Percentiles rank a stretch among this genome's conserved stretches.
These are phyloP conservation scores for Trichechus manatus DNA, from an alignment of 2,113 vertebrate species.

Conservation along the genomic window DNA sequence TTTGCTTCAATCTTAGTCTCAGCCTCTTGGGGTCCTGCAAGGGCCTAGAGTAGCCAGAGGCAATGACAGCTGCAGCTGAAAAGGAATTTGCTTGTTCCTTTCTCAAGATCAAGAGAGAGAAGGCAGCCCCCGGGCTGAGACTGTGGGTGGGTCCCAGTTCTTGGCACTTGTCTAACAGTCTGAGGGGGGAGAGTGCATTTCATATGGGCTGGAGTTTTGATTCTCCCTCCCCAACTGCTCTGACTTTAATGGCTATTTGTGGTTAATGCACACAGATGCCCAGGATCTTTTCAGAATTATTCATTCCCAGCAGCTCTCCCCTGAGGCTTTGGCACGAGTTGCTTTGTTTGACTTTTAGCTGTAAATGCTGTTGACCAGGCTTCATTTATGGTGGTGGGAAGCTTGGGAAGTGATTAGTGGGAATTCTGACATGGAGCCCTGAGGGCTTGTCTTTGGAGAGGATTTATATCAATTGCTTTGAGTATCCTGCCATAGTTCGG, in stretches of 20 bases:
- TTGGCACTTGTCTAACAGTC: not conserved
- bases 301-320: not conserved
- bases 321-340: conserved; percentile 26
- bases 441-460: not conserved
- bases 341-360: conserved; percentile 44
- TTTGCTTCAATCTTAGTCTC: not conserved
- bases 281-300: conserved; percentile 42
- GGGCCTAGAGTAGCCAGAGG: not conserved
- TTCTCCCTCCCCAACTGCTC: accelerated
- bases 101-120: not conserved
- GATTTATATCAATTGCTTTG: not conserved
- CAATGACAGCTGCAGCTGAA: not conserved
- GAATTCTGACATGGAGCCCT: not conserved
- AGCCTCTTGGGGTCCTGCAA: accelerated
- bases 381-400: not conserved
- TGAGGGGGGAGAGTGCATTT: too few species aligned
- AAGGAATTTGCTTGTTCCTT: not conserved
- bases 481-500: not conserved
- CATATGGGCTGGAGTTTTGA: accelerated
- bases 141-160: not conserved
- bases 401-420: not conserved
- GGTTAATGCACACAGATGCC: not conserved
- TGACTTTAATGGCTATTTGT: not conserved
- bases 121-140: not conserved
- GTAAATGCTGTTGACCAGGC: not conserved